Evolutionary conservation across 1,140 invertebrate species (phyloP).

Genomic region (Colletes latitarsis): DNA sequence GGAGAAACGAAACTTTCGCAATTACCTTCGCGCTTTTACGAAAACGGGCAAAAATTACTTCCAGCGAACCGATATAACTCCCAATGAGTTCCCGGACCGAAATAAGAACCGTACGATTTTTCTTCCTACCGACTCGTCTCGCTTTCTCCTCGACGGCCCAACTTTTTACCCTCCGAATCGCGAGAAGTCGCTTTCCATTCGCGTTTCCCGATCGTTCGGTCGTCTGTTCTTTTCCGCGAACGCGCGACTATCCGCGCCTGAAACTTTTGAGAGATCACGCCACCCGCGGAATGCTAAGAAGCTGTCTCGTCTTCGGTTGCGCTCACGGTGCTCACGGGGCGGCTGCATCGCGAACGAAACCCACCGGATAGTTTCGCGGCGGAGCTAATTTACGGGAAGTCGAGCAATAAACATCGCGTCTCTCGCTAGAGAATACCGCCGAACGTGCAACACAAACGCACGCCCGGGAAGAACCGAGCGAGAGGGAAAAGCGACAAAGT

Average conservation of each 20-base stretch:
- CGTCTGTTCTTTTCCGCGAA: no score
- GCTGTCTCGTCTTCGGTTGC: slow-evolving; percentile 59
- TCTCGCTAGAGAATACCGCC: slow-evolving; percentile 77
- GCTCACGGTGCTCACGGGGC: slow-evolving; percentile 45
- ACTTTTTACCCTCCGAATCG: background rate
- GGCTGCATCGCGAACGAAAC: slow-evolving; percentile 65
- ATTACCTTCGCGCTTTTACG: slow-evolving; percentile 42
- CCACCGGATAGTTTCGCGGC: slow-evolving; percentile 69
- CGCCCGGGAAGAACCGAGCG: slow-evolving; percentile 31
- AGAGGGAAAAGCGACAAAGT: slow-evolving; percentile 73
- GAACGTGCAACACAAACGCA: slow-evolving; percentile 27
- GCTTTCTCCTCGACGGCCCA: background rate
- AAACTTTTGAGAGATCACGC: background rate
- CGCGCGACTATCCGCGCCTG: no score
- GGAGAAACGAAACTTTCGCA: slow-evolving; percentile 41
- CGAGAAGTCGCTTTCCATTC: background rate
- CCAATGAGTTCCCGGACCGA: slow-evolving; percentile 5
- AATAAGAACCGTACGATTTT: slow-evolving; percentile 25
- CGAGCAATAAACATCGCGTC: slow-evolving; percentile 78
- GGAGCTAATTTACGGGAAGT: slow-evolving; percentile 79
- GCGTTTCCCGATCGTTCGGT: no score
- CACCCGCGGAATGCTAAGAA: slow-evolving; percentile 40
- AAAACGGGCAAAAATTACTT: slow-evolving; percentile 37
- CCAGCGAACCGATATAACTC: slow-evolving; percentile 15
- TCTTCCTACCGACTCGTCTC: slow-evolving; percentile 2